Conservation (phyloP, 2,888 invertebrate genomes). For the Clistopyga incitator region DNA sequence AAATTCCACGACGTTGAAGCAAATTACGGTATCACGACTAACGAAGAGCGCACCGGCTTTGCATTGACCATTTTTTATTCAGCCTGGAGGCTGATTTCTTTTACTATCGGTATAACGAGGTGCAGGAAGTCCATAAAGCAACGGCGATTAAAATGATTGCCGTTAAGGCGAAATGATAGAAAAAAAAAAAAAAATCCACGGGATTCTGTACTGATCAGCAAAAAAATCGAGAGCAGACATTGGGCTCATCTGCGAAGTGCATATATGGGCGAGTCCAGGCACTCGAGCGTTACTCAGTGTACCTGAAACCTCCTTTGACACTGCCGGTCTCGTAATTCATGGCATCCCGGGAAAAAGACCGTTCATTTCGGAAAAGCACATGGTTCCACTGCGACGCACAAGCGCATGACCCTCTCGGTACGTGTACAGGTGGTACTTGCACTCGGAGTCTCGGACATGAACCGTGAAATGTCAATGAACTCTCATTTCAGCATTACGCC, state of each 20-base stretch:
- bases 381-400: constrained; percentile 9
- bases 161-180: not conserved
- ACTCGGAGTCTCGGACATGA: constrained; percentile 3
- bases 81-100: too few species aligned
- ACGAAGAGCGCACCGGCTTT: too few species aligned
- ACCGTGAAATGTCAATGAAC: constrained; percentile 15
- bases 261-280: not conserved
- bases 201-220: not conserved
- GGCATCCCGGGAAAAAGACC: not conserved
- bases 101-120: too few species aligned
- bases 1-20: too few species aligned
- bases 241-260: not conserved
- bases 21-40: too few species aligned
- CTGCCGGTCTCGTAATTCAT: constrained; percentile 14
- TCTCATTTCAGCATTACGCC: not conserved
- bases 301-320: not conserved
- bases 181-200: not conserved
- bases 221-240: not conserved
- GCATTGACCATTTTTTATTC: too few species aligned
- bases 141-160: not conserved
- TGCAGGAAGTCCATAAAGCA: not conserved
- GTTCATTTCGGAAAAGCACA: constrained; percentile 14
- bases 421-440: constrained; percentile 6
- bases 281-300: not conserved
- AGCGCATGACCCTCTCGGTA: constrained; percentile 20